phyloP scores from a whole-genome alignment of 2,797 vertebrate species.

The Anas capensis region DNA sequence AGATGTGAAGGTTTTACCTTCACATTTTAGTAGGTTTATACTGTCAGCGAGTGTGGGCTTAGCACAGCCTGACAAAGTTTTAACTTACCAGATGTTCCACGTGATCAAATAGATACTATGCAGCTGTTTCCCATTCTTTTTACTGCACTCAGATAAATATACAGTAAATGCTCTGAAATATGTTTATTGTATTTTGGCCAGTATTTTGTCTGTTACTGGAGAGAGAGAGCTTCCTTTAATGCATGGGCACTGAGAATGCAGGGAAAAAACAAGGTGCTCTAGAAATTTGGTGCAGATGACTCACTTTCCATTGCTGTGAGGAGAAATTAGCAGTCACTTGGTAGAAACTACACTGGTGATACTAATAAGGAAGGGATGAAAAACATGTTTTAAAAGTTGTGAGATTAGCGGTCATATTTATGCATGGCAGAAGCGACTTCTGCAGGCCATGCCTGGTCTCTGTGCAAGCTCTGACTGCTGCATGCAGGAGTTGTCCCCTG shows the following conservation, averaged over 20 bases:
- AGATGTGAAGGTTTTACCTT: conserved; percentile 67
- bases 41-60: conserved; percentile 71
- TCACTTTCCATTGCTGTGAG: background rate
- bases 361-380: background rate
- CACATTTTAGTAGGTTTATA: conserved; percentile 66
- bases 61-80: conserved; percentile 55
- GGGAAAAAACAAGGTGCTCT: background rate
- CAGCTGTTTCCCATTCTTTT: conserved; percentile 75
- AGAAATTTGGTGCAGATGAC: background rate
- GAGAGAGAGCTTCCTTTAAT: conserved; percentile 5
- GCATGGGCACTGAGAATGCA: background rate
- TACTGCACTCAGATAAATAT: conserved; percentile 56
- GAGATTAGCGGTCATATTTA: background rate
- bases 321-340: background rate
- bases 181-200: conserved; percentile 49
- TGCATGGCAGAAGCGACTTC: rapidly evolving
- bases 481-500: rapidly evolving
- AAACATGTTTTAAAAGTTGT: background rate
- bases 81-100: conserved; percentile 65
- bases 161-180: conserved; percentile 53
- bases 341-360: background rate
- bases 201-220: background rate
- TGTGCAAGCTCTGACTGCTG: background rate
- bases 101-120: conserved; percentile 62
- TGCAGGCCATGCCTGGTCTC: background rate